Conservation (phyloP, 2,797 vertebrate genomes). For the Sebastes ruberrimus region DNA sequence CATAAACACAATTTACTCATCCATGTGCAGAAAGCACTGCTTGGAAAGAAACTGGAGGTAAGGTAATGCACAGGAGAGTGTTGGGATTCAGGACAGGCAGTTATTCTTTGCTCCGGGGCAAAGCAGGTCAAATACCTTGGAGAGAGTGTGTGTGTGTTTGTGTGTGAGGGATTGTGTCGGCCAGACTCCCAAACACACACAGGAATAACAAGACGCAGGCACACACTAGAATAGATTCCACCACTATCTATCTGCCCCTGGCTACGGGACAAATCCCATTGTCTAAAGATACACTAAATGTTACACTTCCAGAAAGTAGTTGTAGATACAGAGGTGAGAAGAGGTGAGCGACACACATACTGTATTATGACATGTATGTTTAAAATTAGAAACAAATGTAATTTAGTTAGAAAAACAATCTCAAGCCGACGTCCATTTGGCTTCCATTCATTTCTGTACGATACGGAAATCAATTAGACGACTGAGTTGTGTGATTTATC, state of each 20-base stretch:
- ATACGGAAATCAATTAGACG: neutral
- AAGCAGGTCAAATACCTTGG: slow-evolving; percentile 45
- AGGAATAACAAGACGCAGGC: neutral
- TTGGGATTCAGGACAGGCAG: slow-evolving; percentile 14
- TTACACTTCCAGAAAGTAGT: neutral
- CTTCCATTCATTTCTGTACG: neutral
- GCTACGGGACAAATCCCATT: slow-evolving; percentile 22
- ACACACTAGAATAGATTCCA: slow-evolving; percentile 15
- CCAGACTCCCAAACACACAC: neutral
- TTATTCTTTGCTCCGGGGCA: slow-evolving; percentile 44
- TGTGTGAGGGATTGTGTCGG: neutral
- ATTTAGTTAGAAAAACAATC: neutral
- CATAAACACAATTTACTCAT: slow-evolving; percentile 24
- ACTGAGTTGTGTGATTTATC: neutral
- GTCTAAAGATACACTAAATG: slow-evolving; percentile 17
- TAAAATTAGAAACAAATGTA: neutral
- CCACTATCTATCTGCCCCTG: slow-evolving; percentile 2
- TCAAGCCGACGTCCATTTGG: neutral
- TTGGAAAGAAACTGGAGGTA: neutral
- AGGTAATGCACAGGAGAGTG: slow-evolving; percentile 6
- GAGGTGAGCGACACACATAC: neutral
- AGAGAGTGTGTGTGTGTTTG: neutral
- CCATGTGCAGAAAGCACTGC: neutral
- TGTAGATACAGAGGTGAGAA: slow-evolving; percentile 1
- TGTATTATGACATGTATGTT: neutral